Conservation (phyloP, 2,113 vertebrate species). For the Abramis brama region DNA sequence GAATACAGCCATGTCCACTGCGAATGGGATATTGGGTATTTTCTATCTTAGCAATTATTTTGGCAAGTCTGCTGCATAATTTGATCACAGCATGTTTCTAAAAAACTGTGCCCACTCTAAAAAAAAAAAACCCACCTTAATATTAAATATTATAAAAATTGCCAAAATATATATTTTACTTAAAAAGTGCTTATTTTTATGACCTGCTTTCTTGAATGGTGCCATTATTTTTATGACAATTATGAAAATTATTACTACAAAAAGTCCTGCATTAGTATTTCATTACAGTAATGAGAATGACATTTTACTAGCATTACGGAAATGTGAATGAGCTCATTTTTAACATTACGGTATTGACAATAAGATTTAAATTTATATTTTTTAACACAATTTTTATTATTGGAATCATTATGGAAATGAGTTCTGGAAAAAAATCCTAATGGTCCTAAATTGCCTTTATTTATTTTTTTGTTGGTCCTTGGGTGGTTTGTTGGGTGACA, state of each 20-base stretch:
- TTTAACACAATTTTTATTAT: too few relatives aligned
- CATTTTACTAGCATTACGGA: too few relatives aligned
- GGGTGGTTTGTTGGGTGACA: too few relatives aligned
- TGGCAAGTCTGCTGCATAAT: neutral
- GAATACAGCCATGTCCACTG: slow-evolving; percentile 53
- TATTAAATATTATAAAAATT: neutral
- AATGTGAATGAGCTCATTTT: too few relatives aligned
- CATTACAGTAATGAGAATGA: neutral
- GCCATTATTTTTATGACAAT: neutral
- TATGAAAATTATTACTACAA: neutral
- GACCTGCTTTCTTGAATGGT: neutral
- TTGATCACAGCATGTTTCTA: neutral
- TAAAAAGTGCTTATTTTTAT: too few relatives aligned
- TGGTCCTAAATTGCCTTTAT: too few relatives aligned
- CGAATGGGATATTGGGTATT: slow-evolving; percentile 51
- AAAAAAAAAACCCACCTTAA: neutral
- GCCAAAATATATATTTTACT: too few relatives aligned
- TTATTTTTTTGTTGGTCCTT: neutral
- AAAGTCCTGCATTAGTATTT: neutral
- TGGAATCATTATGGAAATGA: too few relatives aligned
- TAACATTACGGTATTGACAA: too few relatives aligned
- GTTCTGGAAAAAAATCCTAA: too few relatives aligned
- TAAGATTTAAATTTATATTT: too few relatives aligned
- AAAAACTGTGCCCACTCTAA: neutral
- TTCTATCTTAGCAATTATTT: slow-evolving; percentile 38